phyloP scores from a whole-genome alignment of 2,797 vertebrate genomes.

The Sebastiscus tertius region DNA sequence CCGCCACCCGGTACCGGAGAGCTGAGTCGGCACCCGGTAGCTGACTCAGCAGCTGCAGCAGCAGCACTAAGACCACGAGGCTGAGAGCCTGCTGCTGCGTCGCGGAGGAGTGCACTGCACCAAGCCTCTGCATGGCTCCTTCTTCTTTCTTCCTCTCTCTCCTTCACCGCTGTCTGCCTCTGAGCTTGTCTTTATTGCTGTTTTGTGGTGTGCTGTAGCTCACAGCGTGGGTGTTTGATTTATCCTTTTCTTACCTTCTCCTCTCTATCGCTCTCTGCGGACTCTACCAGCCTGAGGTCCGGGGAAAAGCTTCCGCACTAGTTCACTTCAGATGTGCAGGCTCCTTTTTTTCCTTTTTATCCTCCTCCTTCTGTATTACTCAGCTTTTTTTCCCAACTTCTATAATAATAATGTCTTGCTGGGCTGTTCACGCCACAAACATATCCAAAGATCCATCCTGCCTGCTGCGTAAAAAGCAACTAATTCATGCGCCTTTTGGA shows the following conservation, averaged over 20 bases:
- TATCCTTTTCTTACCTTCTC: conserved; percentile 49
- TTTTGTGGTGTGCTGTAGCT: conserved; percentile 46
- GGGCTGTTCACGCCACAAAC: conserved; percentile 46
- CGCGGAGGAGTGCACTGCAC: conserved; percentile 82
- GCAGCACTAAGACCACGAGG: conserved; percentile 84
- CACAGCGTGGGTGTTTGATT: conserved; percentile 70
- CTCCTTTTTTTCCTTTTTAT: conserved; percentile 3
- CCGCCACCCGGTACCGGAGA: conserved; percentile 93
- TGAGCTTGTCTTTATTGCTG: conserved; percentile 46
- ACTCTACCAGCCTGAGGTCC: conserved; percentile 63
- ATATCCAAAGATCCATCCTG: conserved; percentile 62
- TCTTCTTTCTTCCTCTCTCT: conserved; percentile 28
- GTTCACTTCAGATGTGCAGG: conserved; percentile 65
- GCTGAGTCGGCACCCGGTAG: conserved; percentile 89
- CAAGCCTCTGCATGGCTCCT: conserved; percentile 83
- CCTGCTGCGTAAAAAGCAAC: conserved; percentile 47
- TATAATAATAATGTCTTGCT: conserved; percentile 41
- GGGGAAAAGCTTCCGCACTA: conserved; percentile 60
- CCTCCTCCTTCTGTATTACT: conserved; percentile 20
- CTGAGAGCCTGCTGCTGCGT: conserved; percentile 71
- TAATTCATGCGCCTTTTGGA: conserved; percentile 59
- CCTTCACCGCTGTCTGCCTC: conserved; percentile 12
- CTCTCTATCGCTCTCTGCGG: conserved; percentile 62
- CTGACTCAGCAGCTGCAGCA: conserved; percentile 91
- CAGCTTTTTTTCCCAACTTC: conserved; percentile 39